Conservation (phyloP, 2,113 vertebrate genomes). For the Typhlomys cinereus region DNA sequence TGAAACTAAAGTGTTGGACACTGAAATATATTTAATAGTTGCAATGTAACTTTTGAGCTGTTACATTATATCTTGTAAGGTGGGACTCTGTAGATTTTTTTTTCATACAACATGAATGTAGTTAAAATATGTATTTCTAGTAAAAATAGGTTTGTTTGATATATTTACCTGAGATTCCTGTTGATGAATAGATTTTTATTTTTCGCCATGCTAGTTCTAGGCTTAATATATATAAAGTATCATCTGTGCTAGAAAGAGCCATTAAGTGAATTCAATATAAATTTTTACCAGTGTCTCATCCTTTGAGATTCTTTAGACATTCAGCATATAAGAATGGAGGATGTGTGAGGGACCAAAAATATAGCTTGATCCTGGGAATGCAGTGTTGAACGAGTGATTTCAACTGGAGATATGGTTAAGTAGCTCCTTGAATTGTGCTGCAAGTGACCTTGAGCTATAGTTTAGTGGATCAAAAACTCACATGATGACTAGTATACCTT, state of each 20-base stretch:
- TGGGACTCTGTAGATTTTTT: constrained; percentile 5
- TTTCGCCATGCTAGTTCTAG: background rate
- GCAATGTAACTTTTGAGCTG: background rate
- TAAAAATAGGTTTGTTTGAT: background rate
- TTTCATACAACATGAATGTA: constrained; percentile 15
- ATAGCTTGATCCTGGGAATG: background rate
- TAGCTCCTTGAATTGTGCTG: background rate
- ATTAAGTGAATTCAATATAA: background rate
- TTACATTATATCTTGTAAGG: background rate
- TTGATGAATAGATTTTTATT: constrained; percentile 44
- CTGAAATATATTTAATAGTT: constrained; percentile 24
- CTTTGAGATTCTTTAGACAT: background rate
- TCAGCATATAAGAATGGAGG: background rate
- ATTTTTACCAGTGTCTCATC: background rate
- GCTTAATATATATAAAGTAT: constrained; percentile 1
- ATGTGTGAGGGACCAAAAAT: background rate
- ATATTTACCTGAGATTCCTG: background rate
- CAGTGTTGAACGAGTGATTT: background rate
- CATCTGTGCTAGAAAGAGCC: constrained; percentile 17
- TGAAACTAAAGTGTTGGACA: constrained; percentile 13
- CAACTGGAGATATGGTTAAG: background rate
- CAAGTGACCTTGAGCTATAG: background rate
- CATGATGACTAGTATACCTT: too few relatives aligned
- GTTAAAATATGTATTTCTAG: constrained; percentile 3
- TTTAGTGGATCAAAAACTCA: background rate